phyloP scores from a whole-genome alignment of 2,888 invertebrate species.

The Eupithecia inturbata region DNA sequence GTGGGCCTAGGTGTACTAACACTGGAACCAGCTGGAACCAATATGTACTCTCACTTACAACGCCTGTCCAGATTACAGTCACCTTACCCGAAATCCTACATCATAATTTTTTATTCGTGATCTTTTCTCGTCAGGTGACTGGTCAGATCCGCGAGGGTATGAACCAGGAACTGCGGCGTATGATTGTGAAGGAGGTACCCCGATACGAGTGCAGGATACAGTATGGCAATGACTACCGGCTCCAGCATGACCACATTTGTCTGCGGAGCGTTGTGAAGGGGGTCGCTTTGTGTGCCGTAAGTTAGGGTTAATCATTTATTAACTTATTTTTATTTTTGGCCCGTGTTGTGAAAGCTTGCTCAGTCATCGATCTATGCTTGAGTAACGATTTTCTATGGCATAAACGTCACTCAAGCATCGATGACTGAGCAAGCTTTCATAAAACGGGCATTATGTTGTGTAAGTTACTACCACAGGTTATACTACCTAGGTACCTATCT shows the following conservation, averaged over 20 bases:
- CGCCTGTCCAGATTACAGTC: background rate
- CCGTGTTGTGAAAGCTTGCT: too few species aligned
- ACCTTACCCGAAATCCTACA: background rate
- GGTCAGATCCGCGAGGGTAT: conserved; percentile 76
- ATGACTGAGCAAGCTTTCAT: too few species aligned
- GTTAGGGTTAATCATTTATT: conserved; percentile 3
- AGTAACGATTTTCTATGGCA: too few species aligned
- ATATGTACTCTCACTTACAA: background rate
- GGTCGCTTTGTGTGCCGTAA: conserved; percentile 65
- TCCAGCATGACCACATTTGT: conserved; percentile 77
- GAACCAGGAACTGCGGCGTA: conserved; percentile 75
- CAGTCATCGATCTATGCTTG: too few species aligned
- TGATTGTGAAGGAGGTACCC: conserved; percentile 69
- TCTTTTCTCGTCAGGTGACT: conserved; percentile 56
- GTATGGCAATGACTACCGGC: conserved; percentile 74
- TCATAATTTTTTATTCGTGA: background rate
- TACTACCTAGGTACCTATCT: too few species aligned
- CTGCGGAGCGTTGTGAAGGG: conserved; percentile 68
- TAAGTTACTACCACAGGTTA: too few species aligned
- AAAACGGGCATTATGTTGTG: too few species aligned
- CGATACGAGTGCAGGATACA: conserved; percentile 63
- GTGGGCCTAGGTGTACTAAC: too few species aligned
- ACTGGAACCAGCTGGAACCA: too few species aligned
- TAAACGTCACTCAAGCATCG: too few species aligned
- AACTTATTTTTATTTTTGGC: too few species aligned